Evolutionary conservation across 2,113 vertebrate species (phyloP), one percentile per base, ranked within the genome.

Genomic region (Dipodomys spectabilis): DNA sequence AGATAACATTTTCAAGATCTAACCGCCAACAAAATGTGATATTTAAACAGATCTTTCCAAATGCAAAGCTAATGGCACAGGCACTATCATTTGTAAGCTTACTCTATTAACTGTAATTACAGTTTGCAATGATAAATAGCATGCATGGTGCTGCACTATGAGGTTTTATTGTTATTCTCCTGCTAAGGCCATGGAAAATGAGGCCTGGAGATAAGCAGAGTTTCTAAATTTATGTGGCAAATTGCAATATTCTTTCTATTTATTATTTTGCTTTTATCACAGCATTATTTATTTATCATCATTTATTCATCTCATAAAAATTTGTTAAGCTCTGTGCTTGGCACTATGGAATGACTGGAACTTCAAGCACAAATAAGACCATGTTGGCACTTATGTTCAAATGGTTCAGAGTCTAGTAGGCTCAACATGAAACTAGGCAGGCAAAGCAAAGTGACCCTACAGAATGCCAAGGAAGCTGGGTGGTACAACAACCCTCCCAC

Each of bases 191-290:
- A 82, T 69, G 32, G 25, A 74, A 86, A 88, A 39, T 77, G 22
- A 82, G 23, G 12, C 5, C 44, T 64, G 93, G 85, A 82, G 28
- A 19, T 49, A 90, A 86, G 16, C 79, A 30, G 72, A 77, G 68
- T 88, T 88, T 88, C 74, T 79, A 91, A 92, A 92, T 82, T 75
- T 74, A 44, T 35, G 75, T 30, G 25, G 5, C 16, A 88, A 93
- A 57, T 90, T 83, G 65, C 1, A 83, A 39, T 64, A 6, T 3
- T 78, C 27, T 93, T 72, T 32, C n/a, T 20, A n/a, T 78, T 80
- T 30, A 67, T 25, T 86, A 80, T 71, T 71, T 79, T 68, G 77
- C 78, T 15, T 57, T 94, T 74, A 39, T 81, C 88, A 81, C 19
- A 67, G 73, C 65, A 65, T 69, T 82, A 86, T 86, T 87, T 88